Base-by-base conservation (phyloP, 1,140 invertebrate genomes). In the Catajapyx aquilonaris region DNA sequence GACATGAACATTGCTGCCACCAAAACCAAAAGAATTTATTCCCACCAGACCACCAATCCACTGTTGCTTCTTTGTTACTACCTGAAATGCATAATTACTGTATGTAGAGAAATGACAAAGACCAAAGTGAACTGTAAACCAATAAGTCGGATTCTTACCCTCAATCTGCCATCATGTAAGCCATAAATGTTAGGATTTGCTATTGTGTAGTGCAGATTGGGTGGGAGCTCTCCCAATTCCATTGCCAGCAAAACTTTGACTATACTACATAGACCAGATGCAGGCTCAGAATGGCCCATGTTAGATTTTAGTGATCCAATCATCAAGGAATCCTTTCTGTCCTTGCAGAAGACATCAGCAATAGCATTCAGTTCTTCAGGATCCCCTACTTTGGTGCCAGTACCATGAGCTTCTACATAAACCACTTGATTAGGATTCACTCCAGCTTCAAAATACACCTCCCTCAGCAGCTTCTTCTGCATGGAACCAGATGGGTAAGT, bases 271-370 rank as follows among this genome's bases (percentile, higher is more conserved):
- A 84, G 56, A 40, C 87, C 87, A 22, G 85, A 88, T 2, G 79
- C 77, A 5, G 85, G 76, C 56, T 96, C 91, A 1, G 80, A 69
- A 53, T 96, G 91, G 0, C 91, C 91, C 49, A 93, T 66, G 55
- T 93, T 94, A 0, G 86, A 87, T 52, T 96, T 96, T 1, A 90
- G 66, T 0, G 87, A 85, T 4, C 90, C 90, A 44, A 95, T 77
- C 20, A 68, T 54, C 0, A 96, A 59, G 0, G 87, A 81, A 1
- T 56, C 60, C 0, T 47, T 61, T 15, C 76, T 59, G 4, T 68
- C 68, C 3, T 62, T 68, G 41, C 78, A 81, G 48, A 93, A 76
- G 2, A 87, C 65, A 45, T 73, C 70, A 13, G 83, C 73, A n/a
- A 95, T 71, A 0, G 84, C 79, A 46, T 72, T 68, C 1, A 86